Conservation (phyloP, 2,888 invertebrate genomes). For the Micropterix aruncella region DNA sequence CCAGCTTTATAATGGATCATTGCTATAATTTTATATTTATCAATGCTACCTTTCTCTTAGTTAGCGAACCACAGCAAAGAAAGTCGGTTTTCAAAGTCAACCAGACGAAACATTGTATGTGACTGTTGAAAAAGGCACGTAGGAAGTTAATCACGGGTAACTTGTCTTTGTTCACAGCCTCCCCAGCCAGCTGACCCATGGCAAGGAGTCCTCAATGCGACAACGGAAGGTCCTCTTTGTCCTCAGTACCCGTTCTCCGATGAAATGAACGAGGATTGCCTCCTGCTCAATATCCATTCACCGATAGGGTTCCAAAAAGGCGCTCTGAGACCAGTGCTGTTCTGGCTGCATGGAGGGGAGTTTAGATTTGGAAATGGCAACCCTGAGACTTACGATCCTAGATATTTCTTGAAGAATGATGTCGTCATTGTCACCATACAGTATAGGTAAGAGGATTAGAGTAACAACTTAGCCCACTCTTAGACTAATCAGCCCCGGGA, state of each 20-base stretch:
- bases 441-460: background rate
- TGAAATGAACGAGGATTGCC: background rate
- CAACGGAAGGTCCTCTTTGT: conserved; percentile 14
- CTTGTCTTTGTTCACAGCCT: too few relatives aligned
- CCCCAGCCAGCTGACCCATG: conserved; percentile 10
- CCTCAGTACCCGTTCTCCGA: conserved; percentile 11
- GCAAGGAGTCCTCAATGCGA: conserved; percentile 14
- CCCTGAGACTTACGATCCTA: background rate
- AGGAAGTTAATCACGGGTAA: too few relatives aligned
- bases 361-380: background rate
- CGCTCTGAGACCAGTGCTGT: background rate
- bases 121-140: background rate
- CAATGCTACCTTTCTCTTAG: too few relatives aligned
- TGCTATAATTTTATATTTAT: too few relatives aligned
- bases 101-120: background rate
- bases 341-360: background rate
- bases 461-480: too few relatives aligned
- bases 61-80: too few relatives aligned
- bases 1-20: too few relatives aligned
- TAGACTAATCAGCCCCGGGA: too few relatives aligned
- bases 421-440: background rate
- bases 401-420: background rate
- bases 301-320: background rate
- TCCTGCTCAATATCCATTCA: background rate
- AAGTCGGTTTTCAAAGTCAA: background rate